Percentiles rank a stretch among this genome's conserved stretches.
These are phyloP conservation scores for Zoroaster sp. DNA, from an alignment of 53 echinoderm and acorn worm species.

Conservation along the genomic window DNA sequence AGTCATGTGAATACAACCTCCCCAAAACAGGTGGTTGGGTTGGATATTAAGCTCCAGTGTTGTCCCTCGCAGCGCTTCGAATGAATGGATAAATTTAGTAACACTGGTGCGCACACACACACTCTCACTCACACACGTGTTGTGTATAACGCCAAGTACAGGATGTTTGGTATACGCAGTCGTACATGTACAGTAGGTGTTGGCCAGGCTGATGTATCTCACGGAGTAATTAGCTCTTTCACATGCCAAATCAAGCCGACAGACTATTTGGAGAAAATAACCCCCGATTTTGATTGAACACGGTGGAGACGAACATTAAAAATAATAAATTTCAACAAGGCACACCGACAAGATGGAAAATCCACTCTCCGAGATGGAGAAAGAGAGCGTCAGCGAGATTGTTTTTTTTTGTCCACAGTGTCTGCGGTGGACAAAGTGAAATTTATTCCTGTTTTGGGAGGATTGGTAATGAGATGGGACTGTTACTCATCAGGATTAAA, in stretches of 20 bases:
- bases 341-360: neutral
- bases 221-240: neutral
- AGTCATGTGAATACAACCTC: neutral
- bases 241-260: neutral
- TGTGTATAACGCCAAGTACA: neutral
- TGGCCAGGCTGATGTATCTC: neutral
- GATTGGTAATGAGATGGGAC: conserved; percentile 21
- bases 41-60: neutral
- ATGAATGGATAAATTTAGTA: neutral
- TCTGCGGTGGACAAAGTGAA: neutral
- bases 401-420: neutral
- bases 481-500: conserved; percentile 7
- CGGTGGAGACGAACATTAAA: neutral
- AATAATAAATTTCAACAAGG: neutral
- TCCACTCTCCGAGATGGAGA: too few species aligned
- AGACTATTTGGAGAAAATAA: neutral
- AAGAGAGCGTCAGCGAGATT: neutral
- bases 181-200: neutral
- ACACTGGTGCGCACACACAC: neutral
- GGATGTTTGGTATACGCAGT: neutral
- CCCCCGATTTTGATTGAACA: neutral
- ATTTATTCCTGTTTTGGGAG: neutral
- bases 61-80: neutral
- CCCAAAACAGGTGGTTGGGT: neutral
- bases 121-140: neutral